These are phyloP conservation scores for Muschampia plurimacula DNA, from an alignment of 2,888 invertebrate genomes.

Conservation along the genomic window DNA sequence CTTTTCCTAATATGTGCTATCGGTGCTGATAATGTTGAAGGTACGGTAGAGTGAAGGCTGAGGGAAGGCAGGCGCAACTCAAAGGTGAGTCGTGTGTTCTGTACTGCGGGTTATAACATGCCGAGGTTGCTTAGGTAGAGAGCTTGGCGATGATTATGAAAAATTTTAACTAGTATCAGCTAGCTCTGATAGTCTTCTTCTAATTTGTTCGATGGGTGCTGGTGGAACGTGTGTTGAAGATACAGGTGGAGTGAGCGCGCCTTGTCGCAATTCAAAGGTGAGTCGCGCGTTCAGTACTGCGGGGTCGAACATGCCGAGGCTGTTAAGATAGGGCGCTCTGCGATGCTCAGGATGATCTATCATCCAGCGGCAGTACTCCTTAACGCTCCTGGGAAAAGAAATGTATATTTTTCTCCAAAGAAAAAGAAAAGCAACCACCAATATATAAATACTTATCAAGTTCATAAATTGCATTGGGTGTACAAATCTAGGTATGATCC, in stretches of 20 bases:
- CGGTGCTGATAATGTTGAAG: too few relatives aligned
- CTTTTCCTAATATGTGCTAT: too few relatives aligned
- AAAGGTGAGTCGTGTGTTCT: too few relatives aligned
- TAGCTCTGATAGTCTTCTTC: conserved; percentile 65
- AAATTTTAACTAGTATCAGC: conserved; percentile 52
- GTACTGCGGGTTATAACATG: too few relatives aligned
- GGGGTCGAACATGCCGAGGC: conserved; percentile 82
- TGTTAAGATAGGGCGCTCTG: conserved; percentile 82
- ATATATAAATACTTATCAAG: neutral
- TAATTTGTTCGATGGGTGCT: conserved; percentile 65
- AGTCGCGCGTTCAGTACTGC: conserved; percentile 69
- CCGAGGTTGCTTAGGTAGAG: too few relatives aligned
- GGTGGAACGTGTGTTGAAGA: conserved; percentile 50
- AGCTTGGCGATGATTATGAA: too few relatives aligned
- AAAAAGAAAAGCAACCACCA: too few relatives aligned
- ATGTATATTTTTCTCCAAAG: neutral
- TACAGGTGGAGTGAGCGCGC: conserved; percentile 22
- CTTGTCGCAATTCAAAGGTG: conserved; percentile 63
- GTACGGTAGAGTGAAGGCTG: too few relatives aligned
- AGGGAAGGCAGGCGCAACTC: too few relatives aligned
- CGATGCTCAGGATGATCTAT: conserved; percentile 82
- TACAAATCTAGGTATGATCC: too few relatives aligned
- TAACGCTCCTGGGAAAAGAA: conserved; percentile 76
- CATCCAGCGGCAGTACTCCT: conserved; percentile 85
- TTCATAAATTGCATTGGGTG: too few relatives aligned